These are phyloP conservation scores for Drosophila elegans DNA, from an alignment of 1,140 invertebrate species.

Conservation along the genomic window DNA sequence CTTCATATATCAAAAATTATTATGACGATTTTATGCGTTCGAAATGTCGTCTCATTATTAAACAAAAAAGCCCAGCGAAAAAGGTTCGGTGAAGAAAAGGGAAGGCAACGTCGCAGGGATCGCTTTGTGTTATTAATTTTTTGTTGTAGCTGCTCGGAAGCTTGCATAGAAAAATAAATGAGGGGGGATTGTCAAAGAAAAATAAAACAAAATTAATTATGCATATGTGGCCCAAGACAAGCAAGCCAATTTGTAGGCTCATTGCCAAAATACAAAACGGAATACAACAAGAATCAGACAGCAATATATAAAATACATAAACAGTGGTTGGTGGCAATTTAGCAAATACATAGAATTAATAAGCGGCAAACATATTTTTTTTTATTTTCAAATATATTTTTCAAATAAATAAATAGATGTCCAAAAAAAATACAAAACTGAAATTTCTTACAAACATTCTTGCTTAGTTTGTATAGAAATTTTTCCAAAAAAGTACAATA, in stretches of 20 bases:
- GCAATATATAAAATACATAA: conserved; percentile 6
- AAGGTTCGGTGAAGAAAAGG: conserved; percentile 33
- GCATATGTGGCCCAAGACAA: conserved; percentile 61
- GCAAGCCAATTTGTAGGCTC: conserved; percentile 76
- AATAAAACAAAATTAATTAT: conserved; percentile 71
- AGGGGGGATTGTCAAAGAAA: conserved; percentile 33
- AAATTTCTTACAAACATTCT: no score
- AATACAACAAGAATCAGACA: conserved; percentile 16
- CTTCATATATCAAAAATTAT: conserved; percentile 85
- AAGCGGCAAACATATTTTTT: background rate
- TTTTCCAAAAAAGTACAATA: no score
- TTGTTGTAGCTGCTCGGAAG: conserved; percentile 44
- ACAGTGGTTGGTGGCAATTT: background rate
- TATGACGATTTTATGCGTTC: conserved; percentile 85
- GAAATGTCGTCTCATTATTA: conserved; percentile 85
- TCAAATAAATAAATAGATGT: no score
- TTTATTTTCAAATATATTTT: no score
- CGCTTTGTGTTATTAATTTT: conserved; percentile 49
- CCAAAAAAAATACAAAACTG: no score
- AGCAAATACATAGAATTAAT: background rate
- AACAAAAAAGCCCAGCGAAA: conserved; percentile 72
- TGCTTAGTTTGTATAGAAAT: no score
- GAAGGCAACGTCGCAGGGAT: conserved; percentile 28
- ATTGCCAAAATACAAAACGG: conserved; percentile 63
- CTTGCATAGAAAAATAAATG: conserved; percentile 46